These are phyloP conservation scores for Cervus canadensis DNA, from an alignment of 2,113 vertebrate species.

Conservation along the genomic window DNA sequence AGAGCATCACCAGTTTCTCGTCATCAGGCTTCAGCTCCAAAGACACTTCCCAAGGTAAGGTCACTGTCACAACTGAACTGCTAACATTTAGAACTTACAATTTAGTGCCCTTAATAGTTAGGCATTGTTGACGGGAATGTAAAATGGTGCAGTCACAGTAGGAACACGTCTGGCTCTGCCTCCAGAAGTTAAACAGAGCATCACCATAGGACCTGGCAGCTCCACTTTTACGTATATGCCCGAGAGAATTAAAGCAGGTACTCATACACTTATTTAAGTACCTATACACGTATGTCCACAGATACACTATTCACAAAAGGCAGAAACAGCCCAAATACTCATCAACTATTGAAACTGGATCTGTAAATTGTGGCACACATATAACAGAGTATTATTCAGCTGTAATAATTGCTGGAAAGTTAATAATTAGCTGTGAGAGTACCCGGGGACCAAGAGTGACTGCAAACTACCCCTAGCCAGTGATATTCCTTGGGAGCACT, in stretches of 20 bases:
- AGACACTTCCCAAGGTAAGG: background rate
- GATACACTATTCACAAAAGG: background rate
- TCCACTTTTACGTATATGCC: background rate
- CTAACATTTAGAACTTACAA: background rate
- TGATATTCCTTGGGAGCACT: background rate
- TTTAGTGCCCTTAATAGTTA: background rate
- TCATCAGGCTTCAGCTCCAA: background rate
- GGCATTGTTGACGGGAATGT: background rate
- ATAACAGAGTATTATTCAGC: background rate
- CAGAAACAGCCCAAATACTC: background rate
- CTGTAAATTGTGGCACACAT: background rate
- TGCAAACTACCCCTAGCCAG: background rate
- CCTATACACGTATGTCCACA: background rate
- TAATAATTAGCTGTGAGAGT: background rate
- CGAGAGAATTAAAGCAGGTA: background rate
- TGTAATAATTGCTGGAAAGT: background rate
- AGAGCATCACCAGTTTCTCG: background rate
- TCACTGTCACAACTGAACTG: too few relatives aligned
- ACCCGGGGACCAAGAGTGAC: background rate
- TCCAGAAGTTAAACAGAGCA: background rate
- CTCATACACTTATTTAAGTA: background rate
- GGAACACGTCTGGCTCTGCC: background rate
- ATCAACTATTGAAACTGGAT: background rate
- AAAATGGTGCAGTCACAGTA: background rate
- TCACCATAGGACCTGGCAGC: background rate